phyloP scores from a whole-genome alignment of 2,888 invertebrate species.

The Hirtodrosophila trivittata region DNA sequence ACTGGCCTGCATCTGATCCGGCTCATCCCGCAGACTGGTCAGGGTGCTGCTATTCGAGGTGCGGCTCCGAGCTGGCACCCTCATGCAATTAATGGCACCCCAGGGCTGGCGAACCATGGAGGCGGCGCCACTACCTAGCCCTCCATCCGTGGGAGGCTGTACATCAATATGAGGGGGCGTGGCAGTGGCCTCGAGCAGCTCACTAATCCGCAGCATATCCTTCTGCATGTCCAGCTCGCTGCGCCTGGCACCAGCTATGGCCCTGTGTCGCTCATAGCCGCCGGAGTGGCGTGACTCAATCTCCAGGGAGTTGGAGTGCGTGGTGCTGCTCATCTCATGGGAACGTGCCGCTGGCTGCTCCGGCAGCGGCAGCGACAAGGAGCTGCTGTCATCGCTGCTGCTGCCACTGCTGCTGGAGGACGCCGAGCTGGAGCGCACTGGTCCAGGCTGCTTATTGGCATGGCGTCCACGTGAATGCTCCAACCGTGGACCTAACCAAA shows the following conservation, averaged over 20 bases:
- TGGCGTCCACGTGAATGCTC: slow-evolving; percentile 58
- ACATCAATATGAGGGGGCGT: slow-evolving; percentile 80
- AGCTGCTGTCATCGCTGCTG: slow-evolving; percentile 74
- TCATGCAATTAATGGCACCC: slow-evolving; percentile 60
- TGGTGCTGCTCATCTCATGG: slow-evolving; percentile 78
- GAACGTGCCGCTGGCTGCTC: slow-evolving; percentile 62
- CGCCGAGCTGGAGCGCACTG: slow-evolving; percentile 67
- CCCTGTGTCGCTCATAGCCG: slow-evolving; percentile 76
- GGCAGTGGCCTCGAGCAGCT: slow-evolving; percentile 60
- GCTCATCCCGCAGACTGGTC: slow-evolving; percentile 85
- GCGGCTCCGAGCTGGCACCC: slow-evolving; percentile 75
- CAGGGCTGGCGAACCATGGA: slow-evolving; percentile 36
- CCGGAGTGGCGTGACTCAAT: slow-evolving; percentile 81
- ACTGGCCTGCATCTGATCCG: slow-evolving; percentile 85
- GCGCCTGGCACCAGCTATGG: slow-evolving; percentile 80
- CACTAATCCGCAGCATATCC: slow-evolving; percentile 77
- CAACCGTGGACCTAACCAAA: slow-evolving; percentile 58
- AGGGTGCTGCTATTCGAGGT: slow-evolving; percentile 85
- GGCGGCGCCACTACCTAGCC: slow-evolving; percentile 7
- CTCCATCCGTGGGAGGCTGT: slow-evolving; percentile 76
- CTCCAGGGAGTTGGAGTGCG: slow-evolving; percentile 82
- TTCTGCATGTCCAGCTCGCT: slow-evolving; percentile 82
- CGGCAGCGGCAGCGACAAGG: slow-evolving; percentile 62
- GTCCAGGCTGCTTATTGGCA: slow-evolving; percentile 46
- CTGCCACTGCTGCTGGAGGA: slow-evolving; percentile 75